Evolutionary conservation across 2,113 vertebrate species (phyloP), one percentile per base, ranked within the genome.

Genomic region (Pachypanchax playfairii): DNA sequence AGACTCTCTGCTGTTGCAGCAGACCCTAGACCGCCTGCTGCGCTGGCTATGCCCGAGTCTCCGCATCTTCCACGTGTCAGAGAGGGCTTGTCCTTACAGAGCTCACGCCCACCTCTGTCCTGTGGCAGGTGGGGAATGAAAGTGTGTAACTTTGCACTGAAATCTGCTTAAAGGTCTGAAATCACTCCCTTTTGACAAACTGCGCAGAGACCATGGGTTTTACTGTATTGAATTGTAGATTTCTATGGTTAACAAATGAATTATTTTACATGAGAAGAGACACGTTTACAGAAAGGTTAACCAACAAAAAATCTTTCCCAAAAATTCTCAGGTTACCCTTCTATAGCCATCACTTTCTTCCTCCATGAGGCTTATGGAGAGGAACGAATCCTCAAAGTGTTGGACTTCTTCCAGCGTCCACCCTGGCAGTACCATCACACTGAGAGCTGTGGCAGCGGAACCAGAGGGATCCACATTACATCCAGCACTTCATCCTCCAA

Each of bases 331-430:
- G 74, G 89, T 31, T 94, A 94, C 77, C 97, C 96, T 0, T 95
- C 94, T n/a, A 75, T 94, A 42, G 95, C 96, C 2, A 87, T 99
- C 65, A 90, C 95, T 33, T 92, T 99, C 50, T 98, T 98, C 56
- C 90, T 98, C 25, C 93, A 92, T 0, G 93, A 95, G 54, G 91
- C 83, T 24, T 84, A 92, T 0, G 94, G 96, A 7, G 93, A 95
- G 74, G 92, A 95, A 52, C 89, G 95, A 12, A 93, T 98, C 55
- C 87, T 93, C 17, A 91, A 87, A 31, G 86, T 94, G 12, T 87
- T 94, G 0, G 93, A 95, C 82, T 93, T 93, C 15, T 92, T 99
- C 18, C 96, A 93, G 80, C 86, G 9, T 0, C 93, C 94, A 0
- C 97, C 97, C 0, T 99, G 97, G 97, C 93, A 82, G 47, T 89